Evolutionary conservation across 2,888 invertebrate genomes (phyloP).

Genomic region (Iphiclides podalirius): DNA sequence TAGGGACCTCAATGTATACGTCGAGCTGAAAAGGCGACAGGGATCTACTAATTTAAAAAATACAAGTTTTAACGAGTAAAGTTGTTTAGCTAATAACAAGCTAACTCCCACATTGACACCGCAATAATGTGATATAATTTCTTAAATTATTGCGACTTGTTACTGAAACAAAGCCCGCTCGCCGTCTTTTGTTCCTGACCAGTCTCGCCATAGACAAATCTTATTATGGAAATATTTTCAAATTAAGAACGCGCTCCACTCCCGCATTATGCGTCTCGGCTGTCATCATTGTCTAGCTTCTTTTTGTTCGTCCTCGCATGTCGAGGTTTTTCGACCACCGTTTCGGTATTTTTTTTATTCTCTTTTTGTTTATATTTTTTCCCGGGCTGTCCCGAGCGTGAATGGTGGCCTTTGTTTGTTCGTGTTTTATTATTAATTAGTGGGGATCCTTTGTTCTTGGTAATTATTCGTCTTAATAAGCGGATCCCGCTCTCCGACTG

Average conservation of each 20-base stretch:
- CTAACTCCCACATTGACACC: constrained; percentile 27
- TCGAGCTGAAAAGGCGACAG: constrained; percentile 58
- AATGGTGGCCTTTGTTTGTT: constrained; percentile 76
- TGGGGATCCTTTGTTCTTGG: constrained; percentile 76
- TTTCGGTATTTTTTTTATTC: constrained; percentile 71
- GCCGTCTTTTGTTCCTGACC: constrained; percentile 66
- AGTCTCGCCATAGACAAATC: constrained; percentile 76
- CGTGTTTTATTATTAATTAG: constrained; percentile 81
- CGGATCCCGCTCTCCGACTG: constrained; percentile 74
- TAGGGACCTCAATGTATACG: constrained; percentile 69
- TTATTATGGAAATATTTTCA: constrained; percentile 80
- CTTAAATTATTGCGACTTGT: constrained; percentile 67
- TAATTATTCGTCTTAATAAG: constrained; percentile 80
- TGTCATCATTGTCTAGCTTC: constrained; percentile 76
- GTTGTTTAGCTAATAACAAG: constrained; percentile 68
- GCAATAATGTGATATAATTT: constrained; percentile 48
- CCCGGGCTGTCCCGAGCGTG: constrained; percentile 68
- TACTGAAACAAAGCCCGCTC: constrained; percentile 62
- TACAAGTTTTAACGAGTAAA: constrained; percentile 69
- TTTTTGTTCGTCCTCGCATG: constrained; percentile 77
- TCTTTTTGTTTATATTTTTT: constrained; percentile 54
- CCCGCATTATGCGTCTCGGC: constrained; percentile 79
- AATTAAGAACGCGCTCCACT: constrained; percentile 74
- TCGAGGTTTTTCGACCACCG: constrained; percentile 78
- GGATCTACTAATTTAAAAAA: constrained; percentile 63